phyloP scores from a whole-genome alignment of 2,888 invertebrate species.

The Chrysolina americana region DNA sequence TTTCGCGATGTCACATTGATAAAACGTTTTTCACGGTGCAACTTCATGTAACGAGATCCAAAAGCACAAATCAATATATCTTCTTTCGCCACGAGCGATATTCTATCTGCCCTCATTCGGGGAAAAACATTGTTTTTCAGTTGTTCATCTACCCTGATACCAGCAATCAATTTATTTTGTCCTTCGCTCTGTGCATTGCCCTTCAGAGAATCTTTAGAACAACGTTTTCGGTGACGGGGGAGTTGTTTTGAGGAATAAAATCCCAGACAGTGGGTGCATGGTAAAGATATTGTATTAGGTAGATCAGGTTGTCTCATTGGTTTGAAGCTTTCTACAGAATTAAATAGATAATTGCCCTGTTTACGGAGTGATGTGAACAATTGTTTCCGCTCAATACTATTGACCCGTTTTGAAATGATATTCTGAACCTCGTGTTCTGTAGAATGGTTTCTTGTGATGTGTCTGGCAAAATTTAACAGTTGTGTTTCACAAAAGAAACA shows the following conservation, averaged over 20 bases:
- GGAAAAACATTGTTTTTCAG: constrained; percentile 30
- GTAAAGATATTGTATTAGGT: constrained; percentile 29
- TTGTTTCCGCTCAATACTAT: constrained; percentile 18
- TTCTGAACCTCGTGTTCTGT: constrained; percentile 35
- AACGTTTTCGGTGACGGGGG: constrained; percentile 51
- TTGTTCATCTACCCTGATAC: constrained; percentile 30
- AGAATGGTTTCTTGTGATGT: constrained; percentile 33
- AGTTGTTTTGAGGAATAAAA: constrained; percentile 51
- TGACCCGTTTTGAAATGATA: constrained; percentile 25
- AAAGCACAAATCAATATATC: constrained; percentile 44
- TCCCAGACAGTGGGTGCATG: constrained; percentile 53
- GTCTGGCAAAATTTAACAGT: constrained; percentile 35
- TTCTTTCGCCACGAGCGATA: constrained; percentile 39
- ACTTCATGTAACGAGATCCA: constrained; percentile 44
- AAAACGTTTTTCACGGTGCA: constrained; percentile 42
- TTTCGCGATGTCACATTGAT: constrained; percentile 33
- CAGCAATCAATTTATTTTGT: constrained; percentile 34
- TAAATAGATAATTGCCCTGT: constrained; percentile 49
- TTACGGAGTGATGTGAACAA: constrained; percentile 35
- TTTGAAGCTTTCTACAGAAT: constrained; percentile 31
- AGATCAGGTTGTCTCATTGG: constrained; percentile 35
- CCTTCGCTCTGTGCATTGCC: constrained; percentile 28
- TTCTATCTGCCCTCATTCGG: constrained; percentile 29
- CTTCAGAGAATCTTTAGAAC: constrained; percentile 27
- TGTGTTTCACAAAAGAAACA: constrained; percentile 35